Evolutionary conservation across 1,140 invertebrate genomes (phyloP).

Genomic region (Drosophila setifemur): DNA sequence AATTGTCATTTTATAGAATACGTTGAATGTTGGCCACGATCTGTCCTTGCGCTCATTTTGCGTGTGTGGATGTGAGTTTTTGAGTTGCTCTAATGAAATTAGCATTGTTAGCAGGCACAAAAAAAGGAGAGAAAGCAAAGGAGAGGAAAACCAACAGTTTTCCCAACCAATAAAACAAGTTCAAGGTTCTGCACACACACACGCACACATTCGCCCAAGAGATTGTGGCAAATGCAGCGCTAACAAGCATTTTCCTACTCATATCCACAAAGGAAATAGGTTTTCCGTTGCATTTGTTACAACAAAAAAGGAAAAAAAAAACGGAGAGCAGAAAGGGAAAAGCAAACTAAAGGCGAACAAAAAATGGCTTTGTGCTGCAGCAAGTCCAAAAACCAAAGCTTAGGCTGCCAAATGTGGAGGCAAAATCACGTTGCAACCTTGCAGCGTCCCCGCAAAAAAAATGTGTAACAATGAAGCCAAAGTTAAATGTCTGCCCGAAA

Average conservation of each 20-base stretch:
- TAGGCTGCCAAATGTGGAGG: constrained; percentile 22
- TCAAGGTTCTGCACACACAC: constrained; percentile 48
- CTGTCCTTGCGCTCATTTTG: constrained; percentile 49
- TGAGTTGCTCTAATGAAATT: constrained; percentile 45
- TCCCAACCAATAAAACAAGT: constrained; percentile 42
- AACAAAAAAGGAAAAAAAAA: constrained; percentile 18
- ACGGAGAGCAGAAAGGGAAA: constrained; percentile 3
- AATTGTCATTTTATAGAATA: constrained; percentile 67
- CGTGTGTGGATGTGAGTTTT: constrained; percentile 14
- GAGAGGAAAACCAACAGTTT: constrained; percentile 1
- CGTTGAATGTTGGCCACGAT: constrained; percentile 26
- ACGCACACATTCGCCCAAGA: neutral
- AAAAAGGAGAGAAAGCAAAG: neutral
- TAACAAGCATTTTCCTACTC: constrained; percentile 76
- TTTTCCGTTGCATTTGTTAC: constrained; percentile 71
- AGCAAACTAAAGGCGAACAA: constrained; percentile 8
- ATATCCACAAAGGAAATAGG: constrained; percentile 70
- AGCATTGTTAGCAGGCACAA: constrained; percentile 38
- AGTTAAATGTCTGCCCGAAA: constrained; percentile 50
- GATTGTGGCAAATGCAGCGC: constrained; percentile 45
- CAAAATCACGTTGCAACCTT: constrained; percentile 41
- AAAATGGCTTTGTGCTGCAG: constrained; percentile 27
- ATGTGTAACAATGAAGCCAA: constrained; percentile 45
- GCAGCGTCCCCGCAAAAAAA: constrained; percentile 34
- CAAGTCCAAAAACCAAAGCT: constrained; percentile 15